Conservation (phyloP, 2,888 invertebrate genomes). For the Leptinotarsa peninsularis region DNA sequence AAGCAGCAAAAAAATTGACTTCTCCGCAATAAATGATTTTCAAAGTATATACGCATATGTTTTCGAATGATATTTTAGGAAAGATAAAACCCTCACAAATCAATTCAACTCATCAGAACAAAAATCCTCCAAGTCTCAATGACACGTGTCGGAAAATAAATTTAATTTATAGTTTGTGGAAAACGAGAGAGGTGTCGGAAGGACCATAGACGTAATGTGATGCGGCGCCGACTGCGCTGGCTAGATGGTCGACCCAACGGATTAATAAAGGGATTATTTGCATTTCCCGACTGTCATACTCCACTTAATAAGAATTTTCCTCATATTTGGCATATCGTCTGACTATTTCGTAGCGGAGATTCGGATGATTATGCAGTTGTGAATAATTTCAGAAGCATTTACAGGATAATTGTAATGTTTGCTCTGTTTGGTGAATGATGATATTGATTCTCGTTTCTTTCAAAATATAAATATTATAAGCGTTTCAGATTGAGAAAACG, state of each 20-base stretch:
- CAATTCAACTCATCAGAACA: too few relatives aligned
- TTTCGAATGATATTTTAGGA: too few relatives aligned
- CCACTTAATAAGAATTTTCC: constrained; percentile 34
- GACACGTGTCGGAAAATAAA: not conserved
- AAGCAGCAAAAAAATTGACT: too few relatives aligned
- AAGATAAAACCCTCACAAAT: too few relatives aligned
- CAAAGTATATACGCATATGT: too few relatives aligned
- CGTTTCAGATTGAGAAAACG: too few relatives aligned
- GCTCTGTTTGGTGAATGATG: not conserved
- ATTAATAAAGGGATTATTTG: constrained; percentile 34
- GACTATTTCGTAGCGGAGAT: not conserved
- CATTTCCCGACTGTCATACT: constrained; percentile 31
- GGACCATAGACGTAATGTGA: constrained; percentile 30
- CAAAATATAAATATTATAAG: too few relatives aligned
- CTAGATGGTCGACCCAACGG: constrained; percentile 8
- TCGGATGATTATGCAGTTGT: not conserved
- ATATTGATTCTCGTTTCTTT: too few relatives aligned
- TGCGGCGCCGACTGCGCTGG: constrained; percentile 23
- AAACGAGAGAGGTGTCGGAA: constrained; percentile 26
- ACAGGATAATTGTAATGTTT: not conserved
- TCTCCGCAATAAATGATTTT: too few relatives aligned
- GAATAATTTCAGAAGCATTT: not conserved
- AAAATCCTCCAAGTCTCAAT: too few relatives aligned
- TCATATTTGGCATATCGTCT: constrained; percentile 32
- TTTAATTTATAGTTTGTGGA: constrained; percentile 1